Conservation (phyloP, 2,113 vertebrate species). For the Zapornia atra region DNA sequence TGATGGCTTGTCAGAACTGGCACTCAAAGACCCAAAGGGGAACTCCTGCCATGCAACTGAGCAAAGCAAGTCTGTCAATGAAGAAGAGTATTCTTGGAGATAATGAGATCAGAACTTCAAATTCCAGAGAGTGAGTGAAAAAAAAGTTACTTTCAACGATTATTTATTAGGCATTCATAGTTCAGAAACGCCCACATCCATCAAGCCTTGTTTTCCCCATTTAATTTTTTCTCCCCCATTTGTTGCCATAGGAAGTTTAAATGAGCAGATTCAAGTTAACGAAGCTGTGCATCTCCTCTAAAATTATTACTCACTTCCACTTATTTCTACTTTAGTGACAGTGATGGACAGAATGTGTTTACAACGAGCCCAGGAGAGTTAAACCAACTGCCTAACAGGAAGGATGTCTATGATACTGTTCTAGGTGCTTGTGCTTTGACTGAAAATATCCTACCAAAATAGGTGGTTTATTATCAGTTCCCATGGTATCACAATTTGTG, state of each 20-base stretch:
- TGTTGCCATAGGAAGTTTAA: not conserved
- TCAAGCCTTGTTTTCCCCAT: not conserved
- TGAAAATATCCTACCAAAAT: not conserved
- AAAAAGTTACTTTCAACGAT: not conserved
- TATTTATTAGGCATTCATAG: not conserved
- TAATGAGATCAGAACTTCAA: not conserved
- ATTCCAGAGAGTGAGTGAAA: not conserved
- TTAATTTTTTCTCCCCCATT: not conserved
- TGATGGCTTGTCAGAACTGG: not conserved
- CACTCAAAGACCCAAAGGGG: not conserved
- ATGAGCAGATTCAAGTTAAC: not conserved
- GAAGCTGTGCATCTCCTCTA: not conserved
- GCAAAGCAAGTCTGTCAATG: not conserved
- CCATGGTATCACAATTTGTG: not conserved
- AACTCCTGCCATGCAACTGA: not conserved
- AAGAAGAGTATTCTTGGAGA: not conserved
- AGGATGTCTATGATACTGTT: not conserved
- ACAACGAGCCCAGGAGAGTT: not conserved
- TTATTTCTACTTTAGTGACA: not conserved
- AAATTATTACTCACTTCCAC: not conserved
- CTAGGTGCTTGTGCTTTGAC: not conserved
- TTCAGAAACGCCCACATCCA: not conserved
- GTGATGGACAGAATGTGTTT: not conserved
- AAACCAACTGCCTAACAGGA: not conserved
- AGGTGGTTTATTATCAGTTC: not conserved